These are phyloP conservation scores for Prunella fulvescens DNA, from an alignment of 2,113 vertebrate species.

Conservation along the genomic window DNA sequence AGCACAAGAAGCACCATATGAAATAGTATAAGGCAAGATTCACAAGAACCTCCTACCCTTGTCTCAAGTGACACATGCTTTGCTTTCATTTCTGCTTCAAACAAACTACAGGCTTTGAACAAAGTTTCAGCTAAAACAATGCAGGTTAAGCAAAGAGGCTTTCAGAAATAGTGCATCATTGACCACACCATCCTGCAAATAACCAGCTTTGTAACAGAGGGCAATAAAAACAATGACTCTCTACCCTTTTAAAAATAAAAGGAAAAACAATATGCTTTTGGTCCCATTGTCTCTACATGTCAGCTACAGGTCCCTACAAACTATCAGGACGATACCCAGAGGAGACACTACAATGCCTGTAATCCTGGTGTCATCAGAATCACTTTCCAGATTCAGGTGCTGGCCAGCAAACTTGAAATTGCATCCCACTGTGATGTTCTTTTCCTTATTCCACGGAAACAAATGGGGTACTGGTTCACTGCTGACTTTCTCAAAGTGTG, in stretches of 20 bases:
- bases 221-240: background rate
- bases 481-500: constrained; percentile 27
- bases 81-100: background rate
- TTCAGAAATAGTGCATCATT: background rate
- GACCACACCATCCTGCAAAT: background rate
- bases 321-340: background rate
- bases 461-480: background rate
- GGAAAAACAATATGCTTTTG: background rate
- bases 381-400: constrained; percentile 10
- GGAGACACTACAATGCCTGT: background rate
- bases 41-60: background rate
- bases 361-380: background rate
- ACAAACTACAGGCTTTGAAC: background rate
- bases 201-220: background rate
- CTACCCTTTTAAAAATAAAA: background rate
- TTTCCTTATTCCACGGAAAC: constrained; percentile 47
- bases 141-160: background rate
- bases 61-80: background rate
- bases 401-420: constrained; percentile 45
- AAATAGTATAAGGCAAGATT: background rate
- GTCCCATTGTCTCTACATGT: background rate
- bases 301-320: constrained; percentile 7
- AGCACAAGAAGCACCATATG: background rate
- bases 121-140: background rate
- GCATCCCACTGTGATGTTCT: constrained; percentile 22